These are phyloP conservation scores for Plectus sambesii DNA, from an alignment of 1,140 invertebrate genomes.

Conservation along the genomic window DNA sequence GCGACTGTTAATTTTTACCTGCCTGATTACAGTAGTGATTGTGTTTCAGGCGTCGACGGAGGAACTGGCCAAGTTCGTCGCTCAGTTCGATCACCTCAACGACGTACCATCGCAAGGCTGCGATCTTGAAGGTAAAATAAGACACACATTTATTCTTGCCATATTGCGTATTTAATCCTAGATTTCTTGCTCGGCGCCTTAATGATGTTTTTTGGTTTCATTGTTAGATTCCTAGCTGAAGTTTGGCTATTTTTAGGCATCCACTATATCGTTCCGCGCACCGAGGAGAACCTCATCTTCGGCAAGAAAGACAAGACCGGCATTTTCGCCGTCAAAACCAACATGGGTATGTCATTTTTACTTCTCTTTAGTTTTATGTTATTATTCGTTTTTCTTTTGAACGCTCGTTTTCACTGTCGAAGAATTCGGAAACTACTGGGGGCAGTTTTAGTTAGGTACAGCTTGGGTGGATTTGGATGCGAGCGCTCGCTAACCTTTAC, in stretches of 20 bases:
- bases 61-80: constrained; percentile 34
- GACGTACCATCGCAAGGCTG: constrained; percentile 33
- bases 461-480: no score
- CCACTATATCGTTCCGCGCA: constrained; percentile 43
- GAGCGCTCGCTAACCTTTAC: no score
- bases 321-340: constrained; percentile 41
- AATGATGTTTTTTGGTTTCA: no score
- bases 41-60: constrained; percentile 40
- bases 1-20: not conserved
- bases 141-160: no score
- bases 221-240: no score
- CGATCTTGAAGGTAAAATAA: constrained; percentile 33
- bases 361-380: constrained; percentile 1
- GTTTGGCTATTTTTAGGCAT: constrained; percentile 12
- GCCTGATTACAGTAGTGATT: no score
- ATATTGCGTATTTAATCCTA: no score
- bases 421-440: no score
- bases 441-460: no score
- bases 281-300: constrained; percentile 44
- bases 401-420: no score
- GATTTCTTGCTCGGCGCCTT: no score
- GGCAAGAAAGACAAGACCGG: constrained; percentile 44
- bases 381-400: constrained; percentile 11
- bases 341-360: constrained; percentile 19
- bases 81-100: constrained; percentile 30